Evolutionary conservation across 2,797 vertebrate genomes (phyloP).

Genomic region (Coranthus polyacanthus): DNA sequence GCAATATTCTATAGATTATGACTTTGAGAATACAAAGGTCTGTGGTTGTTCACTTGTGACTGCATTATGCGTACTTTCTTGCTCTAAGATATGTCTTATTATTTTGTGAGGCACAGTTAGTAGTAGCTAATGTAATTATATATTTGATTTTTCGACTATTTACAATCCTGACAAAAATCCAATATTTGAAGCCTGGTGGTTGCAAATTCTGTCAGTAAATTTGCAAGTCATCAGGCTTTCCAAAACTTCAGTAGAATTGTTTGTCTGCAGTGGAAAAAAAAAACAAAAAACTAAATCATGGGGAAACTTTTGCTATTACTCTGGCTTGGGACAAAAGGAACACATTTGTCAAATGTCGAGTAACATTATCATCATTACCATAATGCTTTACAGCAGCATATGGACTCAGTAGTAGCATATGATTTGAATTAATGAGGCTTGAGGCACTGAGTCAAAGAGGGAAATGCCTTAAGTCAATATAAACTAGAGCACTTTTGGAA

Average conservation of each 20-base stretch:
- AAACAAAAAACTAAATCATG: background rate
- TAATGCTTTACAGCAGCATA: constrained; percentile 5
- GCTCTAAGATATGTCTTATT: too few species aligned
- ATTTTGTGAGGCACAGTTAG: background rate
- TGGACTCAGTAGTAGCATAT: background rate
- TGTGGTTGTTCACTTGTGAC: constrained; percentile 12
- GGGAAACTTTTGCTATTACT: background rate
- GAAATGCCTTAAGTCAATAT: constrained; percentile 4
- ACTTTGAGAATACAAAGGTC: constrained; percentile 97
- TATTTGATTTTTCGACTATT: too few species aligned
- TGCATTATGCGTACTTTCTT: too few species aligned
- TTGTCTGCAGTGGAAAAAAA: background rate
- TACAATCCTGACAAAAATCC: too few species aligned
- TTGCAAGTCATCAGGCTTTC: too few species aligned
- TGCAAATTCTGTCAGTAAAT: too few species aligned
- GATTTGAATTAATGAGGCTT: constrained; percentile 9
- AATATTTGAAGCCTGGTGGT: too few species aligned
- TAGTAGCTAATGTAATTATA: too few species aligned
- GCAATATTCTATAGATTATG: constrained; percentile 97
- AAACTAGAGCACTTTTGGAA: background rate
- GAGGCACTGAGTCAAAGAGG: constrained; percentile 7
- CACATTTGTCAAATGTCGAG: constrained; percentile 11
- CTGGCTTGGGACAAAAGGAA: background rate
- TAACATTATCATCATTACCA: constrained; percentile 15
- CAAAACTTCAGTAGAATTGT: constrained; percentile 5